Evolutionary conservation across 1,140 invertebrate genomes (phyloP), one percentile per base, ranked within the genome.

Genomic region (Agrypnia vestita): DNA sequence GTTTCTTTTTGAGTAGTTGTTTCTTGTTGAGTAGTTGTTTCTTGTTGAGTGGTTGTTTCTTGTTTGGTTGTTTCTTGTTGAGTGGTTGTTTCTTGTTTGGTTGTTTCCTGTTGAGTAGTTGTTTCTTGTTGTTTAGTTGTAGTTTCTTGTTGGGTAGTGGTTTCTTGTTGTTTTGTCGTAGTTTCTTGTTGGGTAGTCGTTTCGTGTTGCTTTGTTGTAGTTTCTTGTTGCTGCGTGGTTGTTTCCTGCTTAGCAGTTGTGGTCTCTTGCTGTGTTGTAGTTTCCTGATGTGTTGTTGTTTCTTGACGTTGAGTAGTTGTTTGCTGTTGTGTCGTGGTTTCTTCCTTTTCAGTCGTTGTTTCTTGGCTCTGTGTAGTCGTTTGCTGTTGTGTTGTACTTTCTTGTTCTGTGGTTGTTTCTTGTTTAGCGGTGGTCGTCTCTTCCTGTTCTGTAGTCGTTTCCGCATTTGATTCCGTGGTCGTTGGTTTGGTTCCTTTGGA

Each of bases 141-240:
- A 62, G 84, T 81, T 79, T 84, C 76, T 73, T 84, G 62, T 79
- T 82, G 69, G 1, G 71, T 80, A 61, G 79, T 83, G 4, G 71
- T 79, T 78, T 74, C 55, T 17, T 56, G 12, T n/a, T 43, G 72
- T 11, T n/a, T n/a, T 3, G 84, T 86, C 47, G 84, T 81, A 73
- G 84, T 78, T 61, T 84, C 55, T 80, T 82, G 84, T 84, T 11
- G 25, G 3, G 77, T 80, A 51, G 83, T 77, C 72, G 87, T 86
- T 8, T 79, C 83, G 72, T 84, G 56, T 81, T 84, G 84, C 17
- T n/a, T n/a, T n/a, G 46, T 76, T 76, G 76, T 73, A 10, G 79
- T 51, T 25, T 21, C 74, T 80, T 56, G 62, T 12, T 72, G 78
- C 21, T 72, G 78, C 21, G 79, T 46, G 4, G 76, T 78, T 67